Conservation (phyloP, 53 echinoderm and acorn worm genomes). For the Stichopus horrens region DNA sequence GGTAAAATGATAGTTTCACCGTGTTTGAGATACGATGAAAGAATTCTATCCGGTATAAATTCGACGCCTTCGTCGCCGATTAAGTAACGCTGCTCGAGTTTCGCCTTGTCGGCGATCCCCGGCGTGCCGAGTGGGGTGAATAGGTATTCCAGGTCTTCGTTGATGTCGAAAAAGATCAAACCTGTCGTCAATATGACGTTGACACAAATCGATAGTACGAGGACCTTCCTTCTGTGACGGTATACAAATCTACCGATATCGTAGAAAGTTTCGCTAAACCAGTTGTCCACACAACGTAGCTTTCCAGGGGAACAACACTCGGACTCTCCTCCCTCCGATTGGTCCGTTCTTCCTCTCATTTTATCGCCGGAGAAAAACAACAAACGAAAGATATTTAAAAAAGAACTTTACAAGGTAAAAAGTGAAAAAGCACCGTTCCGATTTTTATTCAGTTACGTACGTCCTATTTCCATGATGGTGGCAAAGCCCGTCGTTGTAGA, state of each 20-base stretch:
- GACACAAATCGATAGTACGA: constrained; percentile 64
- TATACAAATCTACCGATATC: constrained; percentile 72
- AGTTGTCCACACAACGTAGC: constrained; percentile 66
- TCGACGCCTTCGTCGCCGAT: constrained; percentile 79
- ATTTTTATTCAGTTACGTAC: too few species aligned
- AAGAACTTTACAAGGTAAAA: too few species aligned
- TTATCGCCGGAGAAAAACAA: too few species aligned
- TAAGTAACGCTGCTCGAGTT: constrained; percentile 54
- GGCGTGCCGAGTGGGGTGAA: constrained; percentile 80
- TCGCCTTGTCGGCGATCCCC: constrained; percentile 62
- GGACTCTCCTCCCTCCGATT: neutral
- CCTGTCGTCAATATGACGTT: constrained; percentile 68
- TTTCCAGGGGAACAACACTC: neutral
- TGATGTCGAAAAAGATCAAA: constrained; percentile 59
- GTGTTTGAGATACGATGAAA: constrained; percentile 70
- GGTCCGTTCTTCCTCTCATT: too few species aligned
- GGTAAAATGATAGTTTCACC: constrained; percentile 72
- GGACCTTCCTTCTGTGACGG: constrained; percentile 56
- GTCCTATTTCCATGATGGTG: too few species aligned
- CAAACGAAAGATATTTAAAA: too few species aligned
- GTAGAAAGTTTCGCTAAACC: constrained; percentile 73
- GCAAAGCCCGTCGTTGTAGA: too few species aligned
- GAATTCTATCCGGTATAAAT: constrained; percentile 79
- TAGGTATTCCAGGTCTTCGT: constrained; percentile 85
- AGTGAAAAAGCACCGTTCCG: too few species aligned